phyloP scores from a whole-genome alignment of 2,113 vertebrate species.

The Centropus unirufus region DNA sequence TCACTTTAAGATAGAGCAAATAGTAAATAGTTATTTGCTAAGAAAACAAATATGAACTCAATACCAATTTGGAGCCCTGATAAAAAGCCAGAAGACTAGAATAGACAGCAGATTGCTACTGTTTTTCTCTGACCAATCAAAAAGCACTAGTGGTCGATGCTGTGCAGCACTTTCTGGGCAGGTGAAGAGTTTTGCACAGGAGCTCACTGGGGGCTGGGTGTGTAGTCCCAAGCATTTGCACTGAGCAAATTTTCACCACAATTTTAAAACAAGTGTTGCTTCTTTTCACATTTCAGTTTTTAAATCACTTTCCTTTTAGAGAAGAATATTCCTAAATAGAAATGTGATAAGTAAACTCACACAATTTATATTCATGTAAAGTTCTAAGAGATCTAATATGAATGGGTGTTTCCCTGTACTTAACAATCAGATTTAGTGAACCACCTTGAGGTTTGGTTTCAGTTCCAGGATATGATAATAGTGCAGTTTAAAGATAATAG shows the following conservation, averaged over 20 bases:
- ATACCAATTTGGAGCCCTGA: neutral
- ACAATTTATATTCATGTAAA: neutral
- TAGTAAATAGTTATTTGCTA: neutral
- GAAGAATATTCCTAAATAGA: neutral
- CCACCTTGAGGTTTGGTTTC: neutral
- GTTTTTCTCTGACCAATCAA: neutral
- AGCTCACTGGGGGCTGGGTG: neutral
- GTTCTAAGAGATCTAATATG: neutral
- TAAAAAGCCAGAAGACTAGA: neutral
- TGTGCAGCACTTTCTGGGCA: neutral
- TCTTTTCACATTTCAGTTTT: neutral
- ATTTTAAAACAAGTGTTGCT: neutral
- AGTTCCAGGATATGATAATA: neutral
- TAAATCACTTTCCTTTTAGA: neutral
- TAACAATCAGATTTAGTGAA: neutral
- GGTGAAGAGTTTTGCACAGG: neutral
- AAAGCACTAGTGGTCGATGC: neutral
- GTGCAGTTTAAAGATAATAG: neutral
- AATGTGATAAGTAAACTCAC: neutral
- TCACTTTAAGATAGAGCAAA: neutral
- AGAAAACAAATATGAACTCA: neutral
- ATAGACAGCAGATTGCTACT: neutral
- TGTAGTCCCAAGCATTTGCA: neutral
- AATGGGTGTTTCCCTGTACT: neutral
- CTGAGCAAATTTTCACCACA: neutral